Percentiles rank a stretch among this genome's conserved stretches.
Conservation (phyloP, 2,888 invertebrate species). For the Incurvaria masculella region DNA sequence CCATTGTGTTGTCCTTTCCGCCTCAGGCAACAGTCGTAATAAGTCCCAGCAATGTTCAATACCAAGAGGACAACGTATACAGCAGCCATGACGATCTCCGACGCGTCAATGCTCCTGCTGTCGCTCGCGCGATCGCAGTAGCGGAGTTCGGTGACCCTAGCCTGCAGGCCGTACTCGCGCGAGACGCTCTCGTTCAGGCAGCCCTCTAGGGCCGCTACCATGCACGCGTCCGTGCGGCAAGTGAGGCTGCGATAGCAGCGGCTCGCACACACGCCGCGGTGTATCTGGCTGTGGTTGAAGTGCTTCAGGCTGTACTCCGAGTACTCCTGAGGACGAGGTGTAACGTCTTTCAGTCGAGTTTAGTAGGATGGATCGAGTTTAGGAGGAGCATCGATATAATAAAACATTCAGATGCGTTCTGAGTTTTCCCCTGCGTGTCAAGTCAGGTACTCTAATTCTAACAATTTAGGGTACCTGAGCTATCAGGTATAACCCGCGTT, state of each 20-base stretch:
- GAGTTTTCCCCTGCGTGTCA: no score
- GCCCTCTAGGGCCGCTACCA: background rate
- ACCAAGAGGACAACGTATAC: constrained; percentile 16
- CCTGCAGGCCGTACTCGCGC: background rate
- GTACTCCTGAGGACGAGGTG: constrained; percentile 9
- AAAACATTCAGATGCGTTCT: no score
- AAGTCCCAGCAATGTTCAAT: constrained; percentile 20
- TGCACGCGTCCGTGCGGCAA: no score
- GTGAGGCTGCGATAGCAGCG: background rate
- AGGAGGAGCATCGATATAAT: no score
- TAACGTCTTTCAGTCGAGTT: no score
- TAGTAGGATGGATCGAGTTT: no score
- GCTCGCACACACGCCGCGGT: constrained; percentile 8
- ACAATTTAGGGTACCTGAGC: no score
- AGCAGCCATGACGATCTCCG: constrained; percentile 14
- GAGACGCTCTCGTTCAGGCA: background rate
- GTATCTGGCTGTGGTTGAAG: constrained; percentile 7
- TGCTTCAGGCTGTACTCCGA: constrained; percentile 8
- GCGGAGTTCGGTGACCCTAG: background rate
- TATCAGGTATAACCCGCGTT: no score
- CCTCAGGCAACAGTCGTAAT: constrained; percentile 14
- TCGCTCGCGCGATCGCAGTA: constrained; percentile 8
- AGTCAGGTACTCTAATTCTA: no score
- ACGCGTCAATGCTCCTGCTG: constrained; percentile 3
- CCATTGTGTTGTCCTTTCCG: background rate